Evolutionary conservation across 2,113 vertebrate genomes (phyloP), one percentile per base, ranked within the genome.

Genomic region (Tympanuchus pallidicinctus): DNA sequence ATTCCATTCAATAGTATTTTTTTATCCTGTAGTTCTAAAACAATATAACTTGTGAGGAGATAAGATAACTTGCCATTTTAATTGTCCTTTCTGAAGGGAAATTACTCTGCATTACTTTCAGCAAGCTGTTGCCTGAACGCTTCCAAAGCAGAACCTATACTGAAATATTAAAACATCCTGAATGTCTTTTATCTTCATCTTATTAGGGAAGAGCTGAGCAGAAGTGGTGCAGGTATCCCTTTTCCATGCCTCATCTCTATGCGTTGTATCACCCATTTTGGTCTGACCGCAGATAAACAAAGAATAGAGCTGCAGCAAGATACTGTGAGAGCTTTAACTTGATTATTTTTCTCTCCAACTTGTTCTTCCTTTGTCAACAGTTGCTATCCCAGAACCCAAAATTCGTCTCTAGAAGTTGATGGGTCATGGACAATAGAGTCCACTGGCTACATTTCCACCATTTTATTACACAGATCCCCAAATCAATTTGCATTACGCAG

Each of bases 31-130:
- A 48, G 34, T 72, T 63, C 76, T 94, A 89, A 96, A 92, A 96
- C 90, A 96, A 93, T 81, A 4, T 34, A 81, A 76, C n/a, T 64
- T 89, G 14, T 72, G 45, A 87, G 76, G 48, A 90, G 92, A 88
- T 83, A 90, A 86, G 36, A 57, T 10, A 81, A 54, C 27, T 54
- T 59, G 65, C 38, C 93, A 43, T 72, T 84, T 82, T 90, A 90
- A 90, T 89, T 94, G 80, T 36, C 67, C 74, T 87, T 92, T 94
- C 84, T 85, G 56, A 87, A 73, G 28, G 40, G 43, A 86, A 93
- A 95, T 94, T 78, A 40, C 72, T 76, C 36, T 93, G 67, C 73
- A 75, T 38, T 38, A 38, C 69, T 36, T 89, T 88, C 82, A 47
- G 66, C 8, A 45, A 34, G 16, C 22, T 0, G 0, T 73, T 64